These are phyloP conservation scores for Ceratina calcarata DNA, from an alignment of 1,140 invertebrate genomes.

Conservation along the genomic window DNA sequence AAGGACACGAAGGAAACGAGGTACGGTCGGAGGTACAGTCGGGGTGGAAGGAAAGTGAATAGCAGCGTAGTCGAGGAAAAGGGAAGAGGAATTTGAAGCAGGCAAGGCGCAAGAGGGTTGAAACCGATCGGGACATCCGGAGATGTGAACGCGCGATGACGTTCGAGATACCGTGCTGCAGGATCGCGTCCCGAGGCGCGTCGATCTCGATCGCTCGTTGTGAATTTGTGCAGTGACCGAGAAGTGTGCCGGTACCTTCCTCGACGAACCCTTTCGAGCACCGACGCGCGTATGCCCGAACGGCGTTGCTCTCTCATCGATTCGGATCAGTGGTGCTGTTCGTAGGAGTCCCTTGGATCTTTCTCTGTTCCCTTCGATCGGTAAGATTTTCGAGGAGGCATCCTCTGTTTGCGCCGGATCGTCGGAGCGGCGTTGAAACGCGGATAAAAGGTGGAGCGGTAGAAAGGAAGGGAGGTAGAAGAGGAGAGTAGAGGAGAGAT, in stretches of 20 bases:
- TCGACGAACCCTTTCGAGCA: neutral
- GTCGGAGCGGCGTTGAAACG: too few species aligned
- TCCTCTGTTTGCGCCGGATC: slow-evolving; percentile 17
- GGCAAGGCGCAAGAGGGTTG: neutral
- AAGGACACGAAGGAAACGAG: slow-evolving; percentile 24
- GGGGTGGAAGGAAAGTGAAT: neutral
- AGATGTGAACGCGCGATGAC: slow-evolving; percentile 1
- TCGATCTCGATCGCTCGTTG: neutral
- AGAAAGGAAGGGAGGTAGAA: neutral
- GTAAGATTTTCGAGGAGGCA: slow-evolving; percentile 6
- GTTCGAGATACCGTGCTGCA: neutral
- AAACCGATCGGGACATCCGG: neutral
- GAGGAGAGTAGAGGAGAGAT: neutral
- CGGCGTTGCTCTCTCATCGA: neutral
- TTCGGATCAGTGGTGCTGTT: neutral
- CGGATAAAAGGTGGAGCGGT: neutral
- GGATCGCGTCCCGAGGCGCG: neutral
- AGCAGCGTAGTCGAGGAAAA: neutral
- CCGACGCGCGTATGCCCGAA: neutral
- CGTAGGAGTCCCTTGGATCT: neutral
- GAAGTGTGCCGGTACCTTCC: neutral
- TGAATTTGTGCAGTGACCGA: slow-evolving; percentile 2
- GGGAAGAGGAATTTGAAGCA: neutral
- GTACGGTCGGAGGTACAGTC: neutral
- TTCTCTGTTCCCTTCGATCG: neutral